Evolutionary conservation across 2,113 vertebrate genomes (phyloP).

Genomic region (Hucho hucho): DNA sequence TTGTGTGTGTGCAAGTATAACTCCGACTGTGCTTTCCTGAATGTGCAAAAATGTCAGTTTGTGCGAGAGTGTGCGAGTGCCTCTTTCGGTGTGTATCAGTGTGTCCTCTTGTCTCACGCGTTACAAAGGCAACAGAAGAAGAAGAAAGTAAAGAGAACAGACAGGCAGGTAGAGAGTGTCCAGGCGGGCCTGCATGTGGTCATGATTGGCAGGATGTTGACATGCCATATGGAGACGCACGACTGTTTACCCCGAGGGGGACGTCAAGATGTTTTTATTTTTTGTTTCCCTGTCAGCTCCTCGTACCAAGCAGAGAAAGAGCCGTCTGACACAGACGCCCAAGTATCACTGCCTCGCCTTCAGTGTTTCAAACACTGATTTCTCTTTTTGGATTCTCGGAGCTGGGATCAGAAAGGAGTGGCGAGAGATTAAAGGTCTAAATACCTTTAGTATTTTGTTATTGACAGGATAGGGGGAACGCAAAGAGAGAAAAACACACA

Average conservation of each 20-base stretch:
- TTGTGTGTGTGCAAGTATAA: no score
- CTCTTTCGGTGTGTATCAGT: neutral
- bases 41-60: no score
- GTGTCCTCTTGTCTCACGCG: neutral
- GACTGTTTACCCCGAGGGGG: slow-evolving; percentile 67
- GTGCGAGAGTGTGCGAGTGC: neutral
- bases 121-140: neutral
- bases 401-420: no score
- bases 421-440: no score
- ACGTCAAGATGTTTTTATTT: slow-evolving; percentile 64
- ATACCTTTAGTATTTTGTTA: no score
- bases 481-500: no score
- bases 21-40: no score
- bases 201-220: slow-evolving; percentile 71
- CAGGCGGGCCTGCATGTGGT: slow-evolving; percentile 51
- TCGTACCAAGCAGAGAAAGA: slow-evolving; percentile 49
- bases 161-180: slow-evolving; percentile 19
- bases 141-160: neutral
- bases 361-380: no score
- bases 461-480: no score
- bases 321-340: slow-evolving; percentile 46
- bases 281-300: slow-evolving; percentile 65
- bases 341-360: slow-evolving; percentile 42
- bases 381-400: no score
- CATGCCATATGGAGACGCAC: slow-evolving; percentile 72